Evolutionary conservation across 2,888 invertebrate genomes (phyloP).

Genomic region (Dichetophora obliterata): DNA sequence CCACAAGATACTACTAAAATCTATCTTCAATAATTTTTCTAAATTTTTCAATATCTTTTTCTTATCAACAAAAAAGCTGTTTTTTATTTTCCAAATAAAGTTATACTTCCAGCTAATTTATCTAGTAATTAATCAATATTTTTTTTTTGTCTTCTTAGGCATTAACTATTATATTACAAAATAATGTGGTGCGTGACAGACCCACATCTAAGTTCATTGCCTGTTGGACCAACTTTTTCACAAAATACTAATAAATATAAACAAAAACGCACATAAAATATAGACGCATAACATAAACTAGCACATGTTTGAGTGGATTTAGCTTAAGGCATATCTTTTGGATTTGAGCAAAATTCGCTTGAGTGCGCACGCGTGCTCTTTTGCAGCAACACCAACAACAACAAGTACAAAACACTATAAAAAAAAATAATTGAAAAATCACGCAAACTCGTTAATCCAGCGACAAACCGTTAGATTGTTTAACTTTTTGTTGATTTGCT

Average conservation of each 20-base stretch:
- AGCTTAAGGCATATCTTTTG: not conserved
- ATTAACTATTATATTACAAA: too few relatives aligned
- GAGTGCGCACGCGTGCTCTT: not conserved
- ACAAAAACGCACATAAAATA: too few relatives aligned
- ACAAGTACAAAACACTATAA: too few relatives aligned
- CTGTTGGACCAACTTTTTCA: not conserved
- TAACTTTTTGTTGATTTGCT: not conserved
- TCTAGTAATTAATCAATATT: too few relatives aligned
- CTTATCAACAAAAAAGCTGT: too few relatives aligned
- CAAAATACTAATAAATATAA: too few relatives aligned
- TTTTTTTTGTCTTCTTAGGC: too few relatives aligned
- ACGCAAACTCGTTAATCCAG: slow-evolving; percentile 18
- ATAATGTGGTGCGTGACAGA: slow-evolving; percentile 2
- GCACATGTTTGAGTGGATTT: not conserved
- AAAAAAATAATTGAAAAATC: slow-evolving; percentile 20
- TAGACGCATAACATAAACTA: too few relatives aligned
- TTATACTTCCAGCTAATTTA: too few relatives aligned
- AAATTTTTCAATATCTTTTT: not conserved
- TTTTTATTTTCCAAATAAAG: too few relatives aligned
- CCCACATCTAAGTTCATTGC: not conserved
- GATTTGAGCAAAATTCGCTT: not conserved
- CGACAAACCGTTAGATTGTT: slow-evolving; percentile 19
- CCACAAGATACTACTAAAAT: too few relatives aligned
- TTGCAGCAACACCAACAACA: not conserved
- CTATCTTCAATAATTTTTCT: not conserved